These are phyloP conservation scores for Leucozona laternaria DNA, from an alignment of 2,888 invertebrate genomes.

Conservation along the genomic window DNA sequence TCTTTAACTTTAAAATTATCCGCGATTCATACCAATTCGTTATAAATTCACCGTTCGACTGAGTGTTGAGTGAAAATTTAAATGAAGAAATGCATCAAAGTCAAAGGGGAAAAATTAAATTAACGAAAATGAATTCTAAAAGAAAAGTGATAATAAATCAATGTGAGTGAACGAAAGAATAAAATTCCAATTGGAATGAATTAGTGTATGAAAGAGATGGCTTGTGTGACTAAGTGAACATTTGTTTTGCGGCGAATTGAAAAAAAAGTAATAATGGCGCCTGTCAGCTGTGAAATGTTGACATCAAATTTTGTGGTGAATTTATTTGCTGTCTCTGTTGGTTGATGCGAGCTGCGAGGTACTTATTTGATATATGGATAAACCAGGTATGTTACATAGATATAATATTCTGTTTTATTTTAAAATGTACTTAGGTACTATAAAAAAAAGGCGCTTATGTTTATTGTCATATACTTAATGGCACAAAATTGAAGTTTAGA, in stretches of 20 bases:
- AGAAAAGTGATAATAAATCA: conserved; percentile 11
- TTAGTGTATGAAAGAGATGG: conserved; percentile 18
- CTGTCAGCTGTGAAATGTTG: conserved; percentile 24
- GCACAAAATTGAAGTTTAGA: too few relatives aligned
- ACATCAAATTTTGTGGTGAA: conserved; percentile 9
- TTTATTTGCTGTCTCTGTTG: not conserved
- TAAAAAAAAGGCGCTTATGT: too few relatives aligned
- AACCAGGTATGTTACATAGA: not conserved
- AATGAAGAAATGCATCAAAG: conserved; percentile 41
- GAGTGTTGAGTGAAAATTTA: conserved; percentile 46
- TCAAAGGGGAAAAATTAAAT: conserved; percentile 27
- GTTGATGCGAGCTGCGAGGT: not conserved
- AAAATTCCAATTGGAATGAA: conserved; percentile 20
- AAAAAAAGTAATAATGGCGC: not conserved
- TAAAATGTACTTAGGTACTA: too few relatives aligned
- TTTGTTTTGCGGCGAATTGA: conserved; percentile 63
- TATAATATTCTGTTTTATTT: not conserved
- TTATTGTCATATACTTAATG: too few relatives aligned
- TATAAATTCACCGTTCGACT: conserved; percentile 67
- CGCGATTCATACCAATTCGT: conserved; percentile 5
- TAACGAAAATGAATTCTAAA: conserved; percentile 29
- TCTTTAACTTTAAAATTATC: not conserved
- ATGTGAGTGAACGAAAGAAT: conserved; percentile 16
- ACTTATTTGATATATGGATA: not conserved
- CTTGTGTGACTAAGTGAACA: conserved; percentile 22